A percentile compares a stretch with the other conserved stretches of the same genome.
Evolutionary conservation across 2,888 invertebrate genomes (phyloP).

Genomic region (Chloroclysta siterata): DNA sequence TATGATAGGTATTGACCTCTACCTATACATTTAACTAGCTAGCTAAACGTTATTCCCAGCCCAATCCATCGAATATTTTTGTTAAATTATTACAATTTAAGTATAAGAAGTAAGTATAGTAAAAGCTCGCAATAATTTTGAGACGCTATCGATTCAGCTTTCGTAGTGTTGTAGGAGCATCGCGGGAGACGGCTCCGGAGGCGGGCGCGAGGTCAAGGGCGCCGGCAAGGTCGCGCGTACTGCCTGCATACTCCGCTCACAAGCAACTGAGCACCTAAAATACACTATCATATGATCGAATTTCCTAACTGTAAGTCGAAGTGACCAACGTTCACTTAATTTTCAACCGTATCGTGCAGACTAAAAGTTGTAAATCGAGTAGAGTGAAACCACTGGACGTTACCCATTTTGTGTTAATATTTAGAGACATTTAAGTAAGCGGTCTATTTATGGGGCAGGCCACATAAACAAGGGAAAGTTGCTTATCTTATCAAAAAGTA

Average conservation of each 20-base stretch:
- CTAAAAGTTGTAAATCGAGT: neutral
- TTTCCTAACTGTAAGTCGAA: neutral
- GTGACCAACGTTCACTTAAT: neutral
- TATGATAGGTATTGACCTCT: no score
- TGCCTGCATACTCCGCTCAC: neutral
- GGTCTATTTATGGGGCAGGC: neutral
- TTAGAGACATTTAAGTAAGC: neutral
- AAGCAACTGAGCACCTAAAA: neutral
- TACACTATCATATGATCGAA: neutral
- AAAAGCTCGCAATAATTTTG: neutral
- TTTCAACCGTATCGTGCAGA: neutral
- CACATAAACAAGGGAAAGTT: neutral
- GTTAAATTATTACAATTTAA: no score
- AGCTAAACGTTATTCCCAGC: no score
- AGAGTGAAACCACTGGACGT: neutral
- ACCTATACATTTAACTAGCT: no score
- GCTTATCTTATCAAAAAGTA: neutral
- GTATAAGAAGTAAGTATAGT: no score
- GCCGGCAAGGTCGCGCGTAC: neutral
- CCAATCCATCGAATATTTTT: no score
- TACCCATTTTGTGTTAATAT: neutral
- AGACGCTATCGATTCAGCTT: neutral
- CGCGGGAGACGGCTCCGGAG: neutral
- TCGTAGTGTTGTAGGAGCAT: neutral
- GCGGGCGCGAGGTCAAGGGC: neutral